Conservation (phyloP, 2,888 invertebrate genomes). For the Hemicrepidius hirtus region DNA sequence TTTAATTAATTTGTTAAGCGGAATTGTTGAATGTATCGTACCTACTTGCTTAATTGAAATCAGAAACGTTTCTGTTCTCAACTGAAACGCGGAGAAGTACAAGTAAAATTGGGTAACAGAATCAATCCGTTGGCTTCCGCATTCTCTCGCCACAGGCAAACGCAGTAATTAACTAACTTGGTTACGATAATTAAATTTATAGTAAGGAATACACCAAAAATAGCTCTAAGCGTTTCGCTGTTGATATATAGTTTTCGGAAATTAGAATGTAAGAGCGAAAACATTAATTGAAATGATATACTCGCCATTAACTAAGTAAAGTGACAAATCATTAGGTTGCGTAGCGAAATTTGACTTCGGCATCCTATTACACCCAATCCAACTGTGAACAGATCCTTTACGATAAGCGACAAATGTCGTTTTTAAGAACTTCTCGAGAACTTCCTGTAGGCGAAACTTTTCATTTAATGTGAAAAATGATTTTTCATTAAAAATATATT, state of each 20-base stretch:
- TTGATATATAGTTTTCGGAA: conserved; percentile 63
- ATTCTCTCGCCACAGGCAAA: conserved; percentile 58
- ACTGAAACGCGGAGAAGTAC: conserved; percentile 43
- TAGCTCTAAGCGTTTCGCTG: conserved; percentile 63
- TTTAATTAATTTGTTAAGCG: conserved; percentile 45
- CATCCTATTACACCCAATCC: conserved; percentile 22
- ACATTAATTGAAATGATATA: conserved; percentile 50
- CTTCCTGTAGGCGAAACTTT: conserved; percentile 10
- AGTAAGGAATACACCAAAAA: conserved; percentile 68
- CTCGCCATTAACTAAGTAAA: conserved; percentile 39
- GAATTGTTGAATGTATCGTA: conserved; percentile 43
- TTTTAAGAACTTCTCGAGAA: conserved; percentile 6
- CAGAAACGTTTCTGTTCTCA: conserved; percentile 50
- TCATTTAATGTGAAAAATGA: conserved; percentile 11
- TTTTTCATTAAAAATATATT: too few species aligned
- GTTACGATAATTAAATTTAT: conserved; percentile 69
- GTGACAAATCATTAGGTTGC: conserved; percentile 43
- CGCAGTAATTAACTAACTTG: conserved; percentile 67
- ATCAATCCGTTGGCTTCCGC: conserved; percentile 59
- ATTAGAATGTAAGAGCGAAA: conserved; percentile 60
- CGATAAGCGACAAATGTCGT: conserved; percentile 14
- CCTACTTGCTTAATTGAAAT: conserved; percentile 50
- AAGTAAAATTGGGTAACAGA: conserved; percentile 51
- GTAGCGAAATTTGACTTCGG: conserved; percentile 27
- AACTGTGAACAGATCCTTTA: conserved; percentile 14